Conservation (phyloP, 1,140 invertebrate species). For the Littorina saxatilis region DNA sequence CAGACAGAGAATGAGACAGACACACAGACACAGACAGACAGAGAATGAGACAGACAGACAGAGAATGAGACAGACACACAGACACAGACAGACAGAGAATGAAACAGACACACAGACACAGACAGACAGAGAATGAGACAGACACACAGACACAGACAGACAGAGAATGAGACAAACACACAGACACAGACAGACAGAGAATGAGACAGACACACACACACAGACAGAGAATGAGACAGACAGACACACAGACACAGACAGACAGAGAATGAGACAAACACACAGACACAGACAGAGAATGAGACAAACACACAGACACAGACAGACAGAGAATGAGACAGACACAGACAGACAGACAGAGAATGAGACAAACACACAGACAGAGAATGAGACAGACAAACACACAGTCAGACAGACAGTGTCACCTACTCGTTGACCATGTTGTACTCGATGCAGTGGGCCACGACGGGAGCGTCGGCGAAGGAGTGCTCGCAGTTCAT, state of each 20-base stretch:
- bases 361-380: neutral
- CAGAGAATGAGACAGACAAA: neutral
- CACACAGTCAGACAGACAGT: neutral
- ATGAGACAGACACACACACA: too few relatives aligned
- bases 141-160: neutral
- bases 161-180: neutral
- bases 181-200: neutral
- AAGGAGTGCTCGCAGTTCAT: conserved; percentile 80
- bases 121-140: neutral
- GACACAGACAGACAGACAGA: neutral
- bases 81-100: neutral
- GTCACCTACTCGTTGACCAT: conserved; percentile 77
- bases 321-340: neutral
- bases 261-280: neutral
- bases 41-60: neutral
- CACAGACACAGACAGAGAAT: neutral
- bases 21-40: neutral
- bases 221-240: neutral
- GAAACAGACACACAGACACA: neutral
- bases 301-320: neutral
- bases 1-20: neutral
- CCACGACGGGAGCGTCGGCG: conserved; percentile 80
- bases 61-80: neutral
- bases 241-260: neutral
- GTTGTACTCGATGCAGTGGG: conserved; percentile 78